phyloP scores from a whole-genome alignment of 2,113 vertebrate species.

The Chauna torquata region DNA sequence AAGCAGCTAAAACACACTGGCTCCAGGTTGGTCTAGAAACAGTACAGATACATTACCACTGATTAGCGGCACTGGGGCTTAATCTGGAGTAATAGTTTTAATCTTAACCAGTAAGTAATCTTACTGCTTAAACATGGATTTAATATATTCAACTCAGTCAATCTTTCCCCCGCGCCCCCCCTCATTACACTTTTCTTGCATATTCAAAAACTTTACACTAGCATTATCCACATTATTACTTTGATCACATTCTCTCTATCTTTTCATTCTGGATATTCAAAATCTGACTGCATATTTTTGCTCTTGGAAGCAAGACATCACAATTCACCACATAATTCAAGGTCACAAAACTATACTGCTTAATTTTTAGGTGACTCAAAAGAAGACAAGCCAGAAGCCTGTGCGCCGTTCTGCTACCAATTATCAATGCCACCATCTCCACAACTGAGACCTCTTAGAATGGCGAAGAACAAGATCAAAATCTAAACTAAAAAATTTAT shows the following conservation, averaged over 20 bases:
- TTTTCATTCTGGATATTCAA: neutral
- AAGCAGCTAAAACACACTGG: conserved; percentile 1
- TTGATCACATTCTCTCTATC: neutral
- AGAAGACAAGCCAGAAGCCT: neutral
- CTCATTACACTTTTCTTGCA: neutral
- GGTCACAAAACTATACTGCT: neutral
- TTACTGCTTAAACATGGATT: neutral
- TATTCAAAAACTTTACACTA: neutral
- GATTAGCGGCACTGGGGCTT: neutral
- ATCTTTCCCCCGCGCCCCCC: too few species aligned
- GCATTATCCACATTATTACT: neutral
- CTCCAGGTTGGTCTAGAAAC: conserved; percentile 20
- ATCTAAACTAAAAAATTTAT: neutral
- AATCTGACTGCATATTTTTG: neutral
- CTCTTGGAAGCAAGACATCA: neutral
- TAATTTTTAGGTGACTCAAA: neutral
- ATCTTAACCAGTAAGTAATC: neutral
- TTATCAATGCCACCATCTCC: neutral
- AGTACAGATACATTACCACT: neutral
- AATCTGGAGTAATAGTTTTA: neutral
- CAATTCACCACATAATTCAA: neutral
- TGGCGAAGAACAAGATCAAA: neutral
- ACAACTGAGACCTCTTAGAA: neutral
- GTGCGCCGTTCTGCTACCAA: neutral
- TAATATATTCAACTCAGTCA: neutral